Evolutionary conservation across 2,113 vertebrate species (phyloP).

Genomic region (Noturus placidus): DNA sequence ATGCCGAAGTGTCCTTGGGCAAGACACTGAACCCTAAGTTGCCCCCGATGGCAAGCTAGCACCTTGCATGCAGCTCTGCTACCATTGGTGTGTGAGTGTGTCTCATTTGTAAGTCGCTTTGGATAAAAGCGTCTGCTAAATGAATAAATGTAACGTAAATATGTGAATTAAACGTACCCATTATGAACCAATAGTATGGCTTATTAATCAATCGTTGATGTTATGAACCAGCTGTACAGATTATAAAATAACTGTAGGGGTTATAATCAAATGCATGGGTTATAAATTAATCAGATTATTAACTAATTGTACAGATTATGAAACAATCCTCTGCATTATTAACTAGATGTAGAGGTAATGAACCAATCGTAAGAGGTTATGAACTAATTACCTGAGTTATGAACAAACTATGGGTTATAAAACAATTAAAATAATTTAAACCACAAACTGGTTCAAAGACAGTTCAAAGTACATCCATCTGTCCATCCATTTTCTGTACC

Average conservation of each 20-base stretch:
- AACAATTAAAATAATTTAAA: background rate
- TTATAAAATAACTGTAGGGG: background rate
- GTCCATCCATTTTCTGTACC: too few relatives aligned
- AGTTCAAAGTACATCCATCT: background rate
- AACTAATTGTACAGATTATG: background rate
- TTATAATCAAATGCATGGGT: background rate
- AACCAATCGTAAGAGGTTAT: background rate
- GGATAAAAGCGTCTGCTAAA: too few relatives aligned
- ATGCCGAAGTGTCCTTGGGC: too few relatives aligned
- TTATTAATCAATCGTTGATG: background rate
- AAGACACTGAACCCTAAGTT: too few relatives aligned
- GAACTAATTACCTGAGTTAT: background rate
- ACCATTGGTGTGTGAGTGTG: too few relatives aligned
- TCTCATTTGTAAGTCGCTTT: too few relatives aligned
- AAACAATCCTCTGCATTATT: background rate
- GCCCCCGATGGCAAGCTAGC: too few relatives aligned
- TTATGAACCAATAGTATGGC: background rate
- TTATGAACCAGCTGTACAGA: background rate
- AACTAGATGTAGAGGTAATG: background rate
- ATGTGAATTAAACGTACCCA: too few relatives aligned
- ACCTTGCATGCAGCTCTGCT: too few relatives aligned
- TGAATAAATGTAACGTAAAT: too few relatives aligned
- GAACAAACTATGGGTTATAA: background rate
- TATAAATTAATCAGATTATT: background rate
- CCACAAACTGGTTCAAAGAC: background rate